Conservation (phyloP, 2,888 invertebrate species). For the Vandiemenella viatica region DNA sequence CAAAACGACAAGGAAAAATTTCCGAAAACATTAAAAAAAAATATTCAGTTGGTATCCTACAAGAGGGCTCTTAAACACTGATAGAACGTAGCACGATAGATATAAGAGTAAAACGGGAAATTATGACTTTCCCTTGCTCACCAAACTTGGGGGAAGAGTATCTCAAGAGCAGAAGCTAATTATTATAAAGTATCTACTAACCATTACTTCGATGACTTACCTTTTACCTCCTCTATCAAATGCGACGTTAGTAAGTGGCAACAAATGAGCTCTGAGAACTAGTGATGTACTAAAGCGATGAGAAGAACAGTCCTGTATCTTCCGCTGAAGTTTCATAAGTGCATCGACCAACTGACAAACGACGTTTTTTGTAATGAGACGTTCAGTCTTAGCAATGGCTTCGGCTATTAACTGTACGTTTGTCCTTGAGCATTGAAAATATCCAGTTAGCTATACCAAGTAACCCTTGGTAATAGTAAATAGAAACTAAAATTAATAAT, state of each 20-base stretch:
- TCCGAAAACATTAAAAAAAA: no score
- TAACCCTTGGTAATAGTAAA: slow-evolving; percentile 1
- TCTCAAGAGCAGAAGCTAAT: background rate
- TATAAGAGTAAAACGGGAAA: no score
- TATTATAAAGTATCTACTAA: background rate
- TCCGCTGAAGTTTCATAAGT: slow-evolving; percentile 43
- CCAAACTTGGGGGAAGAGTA: no score
- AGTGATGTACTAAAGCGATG: slow-evolving; percentile 51
- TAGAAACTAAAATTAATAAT: background rate
- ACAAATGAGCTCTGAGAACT: slow-evolving; percentile 46
- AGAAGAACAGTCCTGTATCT: slow-evolving; percentile 42
- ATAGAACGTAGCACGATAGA: no score
- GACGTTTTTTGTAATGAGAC: slow-evolving; percentile 40
- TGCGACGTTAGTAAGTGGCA: slow-evolving; percentile 56
- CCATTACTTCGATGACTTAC: slow-evolving; percentile 24
- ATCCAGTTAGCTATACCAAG: slow-evolving; percentile 6
- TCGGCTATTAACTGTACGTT: slow-evolving; percentile 36
- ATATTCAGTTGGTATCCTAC: no score
- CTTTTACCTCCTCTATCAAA: slow-evolving; percentile 51
- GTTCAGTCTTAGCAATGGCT: slow-evolving; percentile 36
- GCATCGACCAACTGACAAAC: slow-evolving; percentile 42
- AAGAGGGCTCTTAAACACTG: no score
- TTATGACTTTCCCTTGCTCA: no score
- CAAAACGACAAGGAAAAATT: no score
- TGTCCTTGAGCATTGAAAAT: slow-evolving; percentile 4